Evolutionary conservation across 1,140 invertebrate genomes (phyloP).

Genomic region (Dysdera silvatica): DNA sequence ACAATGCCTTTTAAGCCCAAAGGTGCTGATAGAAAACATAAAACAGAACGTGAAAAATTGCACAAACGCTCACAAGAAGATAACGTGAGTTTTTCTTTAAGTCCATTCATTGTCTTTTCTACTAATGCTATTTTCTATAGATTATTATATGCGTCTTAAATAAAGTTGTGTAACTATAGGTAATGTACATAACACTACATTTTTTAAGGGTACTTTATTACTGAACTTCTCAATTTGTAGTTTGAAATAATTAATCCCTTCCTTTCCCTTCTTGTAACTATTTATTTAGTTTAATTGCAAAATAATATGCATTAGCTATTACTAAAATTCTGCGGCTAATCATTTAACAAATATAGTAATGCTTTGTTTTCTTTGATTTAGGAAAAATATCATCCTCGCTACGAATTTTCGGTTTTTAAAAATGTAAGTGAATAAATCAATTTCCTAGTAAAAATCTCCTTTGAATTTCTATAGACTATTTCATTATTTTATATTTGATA

Average conservation of each 20-base stretch:
- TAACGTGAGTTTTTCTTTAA: slow-evolving; percentile 46
- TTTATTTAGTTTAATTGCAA: too few relatives aligned
- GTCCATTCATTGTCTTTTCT: too few relatives aligned
- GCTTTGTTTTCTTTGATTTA: slow-evolving; percentile 35
- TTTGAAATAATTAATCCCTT: slow-evolving; percentile 9
- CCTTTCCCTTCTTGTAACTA: too few relatives aligned
- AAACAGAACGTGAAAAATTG: slow-evolving; percentile 93
- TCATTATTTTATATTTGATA: too few relatives aligned
- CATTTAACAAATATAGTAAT: too few relatives aligned
- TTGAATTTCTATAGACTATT: too few relatives aligned
- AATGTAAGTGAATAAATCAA: slow-evolving; percentile 48
- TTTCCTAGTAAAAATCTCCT: too few relatives aligned
- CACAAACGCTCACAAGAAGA: slow-evolving; percentile 72
- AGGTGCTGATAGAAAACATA: slow-evolving; percentile 93
- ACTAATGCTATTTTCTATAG: too few relatives aligned
- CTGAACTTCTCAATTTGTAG: background rate
- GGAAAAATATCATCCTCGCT: slow-evolving; percentile 91
- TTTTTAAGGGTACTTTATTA: background rate
- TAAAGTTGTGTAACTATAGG: background rate
- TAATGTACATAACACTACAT: too few relatives aligned
- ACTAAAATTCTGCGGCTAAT: too few relatives aligned
- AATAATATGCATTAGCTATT: too few relatives aligned
- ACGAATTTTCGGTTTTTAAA: slow-evolving; percentile 85
- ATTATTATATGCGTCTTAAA: background rate
- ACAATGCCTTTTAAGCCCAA: slow-evolving; percentile 89